These are phyloP conservation scores for Cosmorhoe ocellata DNA, from an alignment of 2,888 invertebrate genomes.

Conservation along the genomic window DNA sequence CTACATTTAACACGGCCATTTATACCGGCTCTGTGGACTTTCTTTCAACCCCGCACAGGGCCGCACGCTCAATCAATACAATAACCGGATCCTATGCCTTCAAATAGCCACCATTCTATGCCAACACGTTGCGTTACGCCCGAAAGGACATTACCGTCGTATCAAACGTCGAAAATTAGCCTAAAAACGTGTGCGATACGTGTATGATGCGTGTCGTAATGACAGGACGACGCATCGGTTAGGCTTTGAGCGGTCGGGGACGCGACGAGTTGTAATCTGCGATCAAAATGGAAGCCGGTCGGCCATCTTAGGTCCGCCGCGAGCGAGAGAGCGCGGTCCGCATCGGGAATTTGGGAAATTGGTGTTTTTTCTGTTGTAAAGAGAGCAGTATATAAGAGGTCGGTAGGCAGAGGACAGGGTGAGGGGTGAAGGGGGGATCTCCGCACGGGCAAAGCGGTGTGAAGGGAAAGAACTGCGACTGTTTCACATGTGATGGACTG, in stretches of 20 bases:
- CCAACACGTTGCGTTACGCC: conserved; percentile 31
- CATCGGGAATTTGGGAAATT: conserved; percentile 81
- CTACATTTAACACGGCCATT: conserved; percentile 62
- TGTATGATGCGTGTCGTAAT: conserved; percentile 61
- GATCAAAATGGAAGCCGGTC: conserved; percentile 80
- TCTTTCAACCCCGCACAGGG: conserved; percentile 47
- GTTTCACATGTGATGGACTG: conserved; percentile 41
- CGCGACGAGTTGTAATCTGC: conserved; percentile 74
- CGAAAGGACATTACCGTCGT: conserved; percentile 60
- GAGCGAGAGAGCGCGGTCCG: conserved; percentile 77
- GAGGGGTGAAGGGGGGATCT: conserved; percentile 64
- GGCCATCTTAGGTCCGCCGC: conserved; percentile 79
- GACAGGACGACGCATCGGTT: conserved; percentile 62
- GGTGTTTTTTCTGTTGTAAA: conserved; percentile 81
- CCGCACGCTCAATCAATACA: conserved; percentile 71
- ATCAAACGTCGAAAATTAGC: conserved; percentile 75
- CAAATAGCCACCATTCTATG: conserved; percentile 38
- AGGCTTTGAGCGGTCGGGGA: conserved; percentile 75
- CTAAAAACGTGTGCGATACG: conserved; percentile 77
- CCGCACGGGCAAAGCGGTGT: conserved; percentile 79
- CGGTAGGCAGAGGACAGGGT: conserved; percentile 74
- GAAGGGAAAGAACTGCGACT: conserved; percentile 76
- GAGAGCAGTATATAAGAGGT: conserved; percentile 82
- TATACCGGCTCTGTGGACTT: conserved; percentile 51
- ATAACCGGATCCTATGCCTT: conserved; percentile 46